Conservation (phyloP, 2,888 invertebrate species). For the Emmelina monodactyla region DNA sequence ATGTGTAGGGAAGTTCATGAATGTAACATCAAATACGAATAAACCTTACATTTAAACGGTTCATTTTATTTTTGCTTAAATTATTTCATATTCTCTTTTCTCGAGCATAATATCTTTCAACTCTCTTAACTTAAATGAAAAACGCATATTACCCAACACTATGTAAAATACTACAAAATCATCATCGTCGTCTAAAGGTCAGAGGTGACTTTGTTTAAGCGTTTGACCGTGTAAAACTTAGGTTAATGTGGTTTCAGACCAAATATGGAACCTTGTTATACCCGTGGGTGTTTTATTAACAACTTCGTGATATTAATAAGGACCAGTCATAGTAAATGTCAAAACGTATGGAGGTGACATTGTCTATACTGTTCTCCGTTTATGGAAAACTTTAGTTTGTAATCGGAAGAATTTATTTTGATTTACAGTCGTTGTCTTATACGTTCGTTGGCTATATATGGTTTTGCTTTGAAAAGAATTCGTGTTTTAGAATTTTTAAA, state of each 20-base stretch:
- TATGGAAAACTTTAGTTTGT: conserved; percentile 19
- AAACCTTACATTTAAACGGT: too few relatives aligned
- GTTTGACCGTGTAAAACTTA: conserved; percentile 23
- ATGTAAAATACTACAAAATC: too few relatives aligned
- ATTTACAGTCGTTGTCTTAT: conserved; percentile 12
- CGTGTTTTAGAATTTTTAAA: too few relatives aligned
- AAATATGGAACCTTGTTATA: conserved; percentile 20
- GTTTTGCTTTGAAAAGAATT: too few relatives aligned
- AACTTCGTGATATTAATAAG: conserved; percentile 8
- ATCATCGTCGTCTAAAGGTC: neutral
- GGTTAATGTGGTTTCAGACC: conserved; percentile 23
- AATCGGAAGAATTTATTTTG: conserved; percentile 1
- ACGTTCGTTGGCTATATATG: conserved; percentile 21
- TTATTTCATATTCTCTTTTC: too few relatives aligned
- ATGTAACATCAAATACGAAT: too few relatives aligned
- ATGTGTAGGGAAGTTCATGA: too few relatives aligned
- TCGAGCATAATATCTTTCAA: too few relatives aligned
- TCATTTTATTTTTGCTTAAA: too few relatives aligned
- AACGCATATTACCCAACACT: too few relatives aligned
- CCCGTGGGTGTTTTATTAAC: conserved; percentile 19
- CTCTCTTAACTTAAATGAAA: too few relatives aligned
- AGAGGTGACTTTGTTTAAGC: neutral
- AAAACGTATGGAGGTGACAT: conserved; percentile 19
- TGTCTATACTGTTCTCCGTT: conserved; percentile 26
- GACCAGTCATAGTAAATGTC: conserved; percentile 21